These are phyloP conservation scores for Sinonovacula constricta DNA, from an alignment of 1,140 invertebrate genomes.

Conservation along the genomic window DNA sequence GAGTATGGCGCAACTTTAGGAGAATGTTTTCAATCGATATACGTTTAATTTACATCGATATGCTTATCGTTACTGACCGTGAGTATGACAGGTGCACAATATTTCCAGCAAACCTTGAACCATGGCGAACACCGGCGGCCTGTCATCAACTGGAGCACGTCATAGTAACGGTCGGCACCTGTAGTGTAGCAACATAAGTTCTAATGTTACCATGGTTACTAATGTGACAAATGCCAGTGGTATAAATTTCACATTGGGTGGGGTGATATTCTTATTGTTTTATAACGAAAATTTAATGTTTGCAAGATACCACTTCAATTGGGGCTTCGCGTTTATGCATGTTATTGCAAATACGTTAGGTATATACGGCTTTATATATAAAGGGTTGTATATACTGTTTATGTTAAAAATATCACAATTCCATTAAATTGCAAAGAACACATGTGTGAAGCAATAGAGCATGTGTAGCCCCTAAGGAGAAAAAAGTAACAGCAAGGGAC, in stretches of 20 bases:
- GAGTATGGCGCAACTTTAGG: background rate
- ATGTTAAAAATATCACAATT: too few relatives aligned
- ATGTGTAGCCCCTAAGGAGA: too few relatives aligned
- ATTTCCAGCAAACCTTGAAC: background rate
- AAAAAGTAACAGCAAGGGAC: too few relatives aligned
- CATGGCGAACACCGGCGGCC: background rate
- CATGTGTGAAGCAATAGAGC: too few relatives aligned
- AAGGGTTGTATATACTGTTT: too few relatives aligned
- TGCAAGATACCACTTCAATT: background rate
- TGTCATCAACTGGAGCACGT: background rate
- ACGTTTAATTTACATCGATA: background rate
- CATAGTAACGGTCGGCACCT: background rate
- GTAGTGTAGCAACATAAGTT: background rate
- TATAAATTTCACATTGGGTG: background rate
- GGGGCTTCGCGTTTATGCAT: too few relatives aligned
- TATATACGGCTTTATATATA: too few relatives aligned
- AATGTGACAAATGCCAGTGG: background rate
- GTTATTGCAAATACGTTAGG: too few relatives aligned
- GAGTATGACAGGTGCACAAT: background rate
- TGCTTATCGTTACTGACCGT: background rate
- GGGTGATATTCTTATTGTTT: background rate
- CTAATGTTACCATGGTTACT: background rate
- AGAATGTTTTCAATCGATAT: background rate
- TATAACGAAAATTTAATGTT: background rate
- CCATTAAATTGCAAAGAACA: too few relatives aligned